Evolutionary conservation across 2,797 vertebrate genomes (phyloP).

Genomic region (Dromococcyx pavoninus): DNA sequence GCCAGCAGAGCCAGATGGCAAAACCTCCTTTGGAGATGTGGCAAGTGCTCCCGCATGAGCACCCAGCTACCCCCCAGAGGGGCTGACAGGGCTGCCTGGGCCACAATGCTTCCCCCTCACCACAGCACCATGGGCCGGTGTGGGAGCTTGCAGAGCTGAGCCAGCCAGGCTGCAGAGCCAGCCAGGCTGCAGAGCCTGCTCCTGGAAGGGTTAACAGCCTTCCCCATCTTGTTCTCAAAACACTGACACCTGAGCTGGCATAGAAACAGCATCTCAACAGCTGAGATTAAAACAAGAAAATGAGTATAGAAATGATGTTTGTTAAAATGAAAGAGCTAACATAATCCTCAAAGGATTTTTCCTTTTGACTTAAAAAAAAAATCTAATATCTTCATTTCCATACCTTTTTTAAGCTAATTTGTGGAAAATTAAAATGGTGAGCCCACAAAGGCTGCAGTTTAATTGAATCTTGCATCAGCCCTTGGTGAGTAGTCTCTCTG

Average conservation of each 20-base stretch:
- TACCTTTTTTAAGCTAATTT: constrained; percentile 82
- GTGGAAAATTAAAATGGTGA: constrained; percentile 83
- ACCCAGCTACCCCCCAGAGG: neutral
- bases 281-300: constrained; percentile 54
- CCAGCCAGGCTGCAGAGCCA: neutral
- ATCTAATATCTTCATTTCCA: constrained; percentile 81
- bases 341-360: constrained; percentile 79
- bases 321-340: constrained; percentile 70
- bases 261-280: constrained; percentile 26
- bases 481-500: constrained; percentile 65
- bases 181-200: neutral
- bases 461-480: constrained; percentile 78
- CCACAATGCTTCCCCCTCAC: fast-evolving
- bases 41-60: neutral
- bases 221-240: neutral
- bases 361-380: constrained; percentile 70
- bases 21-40: neutral
- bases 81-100: neutral
- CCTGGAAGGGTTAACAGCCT: neutral
- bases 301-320: constrained; percentile 58
- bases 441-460: constrained; percentile 75
- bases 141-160: neutral
- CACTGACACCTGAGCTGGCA: neutral
- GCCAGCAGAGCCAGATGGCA: fast-evolving
- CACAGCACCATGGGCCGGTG: fast-evolving